Evolutionary conservation across 2,888 invertebrate genomes (phyloP), one percentile per base, ranked within the genome.

Genomic region (Chrysomela aeneicollis): DNA sequence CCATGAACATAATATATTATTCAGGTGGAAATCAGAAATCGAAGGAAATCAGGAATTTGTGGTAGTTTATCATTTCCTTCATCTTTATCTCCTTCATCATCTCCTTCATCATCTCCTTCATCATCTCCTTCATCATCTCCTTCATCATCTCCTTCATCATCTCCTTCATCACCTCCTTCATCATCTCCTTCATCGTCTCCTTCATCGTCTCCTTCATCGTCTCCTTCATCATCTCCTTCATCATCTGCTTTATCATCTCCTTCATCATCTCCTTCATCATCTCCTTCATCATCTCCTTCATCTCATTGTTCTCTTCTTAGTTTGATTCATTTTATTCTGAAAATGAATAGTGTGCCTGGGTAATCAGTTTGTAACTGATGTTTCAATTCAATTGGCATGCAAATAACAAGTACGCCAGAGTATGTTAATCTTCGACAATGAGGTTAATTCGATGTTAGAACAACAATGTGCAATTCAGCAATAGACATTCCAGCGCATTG

Each of bases 401-500:
- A 15, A 8, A 42, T n/a, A 42, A 42, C 3, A 15, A 42, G 15
- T 15, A 42, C 6, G 42, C 15, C 42, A 15, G n/a, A 42, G 42
- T 42, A 42, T 42, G 42, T 42, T 42, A 12, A n/a, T 12, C 42
- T 42, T 42, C 42, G 15, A 42, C 6, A 42, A 42, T 42, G 15
- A 42, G 42, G 42, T 42, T 42, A 42, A 42, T 42, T 42, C 3
- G 42, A 42, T 6, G 42, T 42, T 42, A 42, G n/a, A 42, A 35
- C 35, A 3, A 42, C 42, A 42, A 42, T 42, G n/a, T 42, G 42
- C 42, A 42, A n/a, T 42, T 4, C 4, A 42, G 42, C 15, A 15
- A 42, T 42, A n/a, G 15, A 42, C n/a, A 42, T 42, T 42, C 42
- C 42, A 42, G n/a, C 42, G 15, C 42, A 15, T 42, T 42, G 42